These are phyloP conservation scores for Euura saliciscinereae DNA, from an alignment of 1,140 invertebrate species.

Conservation along the genomic window DNA sequence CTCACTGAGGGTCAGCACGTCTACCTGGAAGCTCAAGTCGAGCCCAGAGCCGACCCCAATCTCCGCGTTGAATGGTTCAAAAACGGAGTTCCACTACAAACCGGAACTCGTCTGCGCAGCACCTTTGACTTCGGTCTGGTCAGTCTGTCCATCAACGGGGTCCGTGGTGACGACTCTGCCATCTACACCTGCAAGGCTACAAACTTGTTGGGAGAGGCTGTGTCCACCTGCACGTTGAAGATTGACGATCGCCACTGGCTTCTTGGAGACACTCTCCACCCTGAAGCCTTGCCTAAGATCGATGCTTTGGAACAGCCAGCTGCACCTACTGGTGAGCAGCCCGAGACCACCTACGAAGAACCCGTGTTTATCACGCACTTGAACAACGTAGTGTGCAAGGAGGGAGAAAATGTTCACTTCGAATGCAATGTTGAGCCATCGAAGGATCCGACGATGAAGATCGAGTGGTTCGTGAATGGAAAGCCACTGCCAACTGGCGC, in stretches of 20 bases:
- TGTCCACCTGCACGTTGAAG: conserved; percentile 89
- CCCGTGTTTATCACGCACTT: conserved; percentile 90
- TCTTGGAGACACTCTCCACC: conserved; percentile 87
- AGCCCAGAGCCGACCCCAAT: conserved; percentile 95
- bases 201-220: conserved; percentile 88
- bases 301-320: conserved; percentile 84
- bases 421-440: conserved; percentile 94
- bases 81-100: conserved; percentile 85
- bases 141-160: conserved; percentile 84
- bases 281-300: conserved; percentile 87
- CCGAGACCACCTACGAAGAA: conserved; percentile 80
- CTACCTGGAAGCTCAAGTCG: conserved; percentile 92
- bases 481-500: conserved; percentile 80
- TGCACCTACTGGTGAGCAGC: conserved; percentile 64
- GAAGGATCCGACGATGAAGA: conserved; percentile 91
- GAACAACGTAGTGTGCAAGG: conserved; percentile 88
- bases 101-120: conserved; percentile 83
- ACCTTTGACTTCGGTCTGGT: conserved; percentile 96
- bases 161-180: conserved; percentile 88
- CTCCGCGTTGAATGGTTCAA: conserved; percentile 91
- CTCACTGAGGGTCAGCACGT: conserved; percentile 89
- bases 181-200: conserved; percentile 94
- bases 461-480: conserved; percentile 90
- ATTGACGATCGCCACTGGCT: conserved; percentile 88
- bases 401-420: conserved; percentile 92